Base-by-base conservation (phyloP, 2,113 vertebrate genomes). In the Rana temporaria region DNA sequence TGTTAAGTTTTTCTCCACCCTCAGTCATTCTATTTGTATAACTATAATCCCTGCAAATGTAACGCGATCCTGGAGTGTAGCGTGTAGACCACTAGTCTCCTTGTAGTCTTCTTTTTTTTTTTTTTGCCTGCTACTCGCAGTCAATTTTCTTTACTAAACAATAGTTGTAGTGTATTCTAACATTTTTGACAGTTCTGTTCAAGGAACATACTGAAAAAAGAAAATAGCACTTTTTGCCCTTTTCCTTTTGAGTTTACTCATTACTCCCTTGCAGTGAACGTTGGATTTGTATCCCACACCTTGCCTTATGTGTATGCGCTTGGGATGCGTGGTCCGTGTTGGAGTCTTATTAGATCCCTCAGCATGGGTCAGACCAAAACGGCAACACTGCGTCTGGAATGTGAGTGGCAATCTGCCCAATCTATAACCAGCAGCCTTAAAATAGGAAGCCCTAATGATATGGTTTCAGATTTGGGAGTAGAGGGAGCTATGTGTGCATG, bases 361-460 rank as follows among this genome's bases (percentile, higher is more conserved):
- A 24, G 48, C 42, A 59, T 67, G 80, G 80, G 62, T 82, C 80
- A 82, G 42, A 82, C 80, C 63, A 65, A 82, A 82, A 70, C 66
- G 22, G 70, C 72, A 75, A 74, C 70, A 30, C 52, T 74, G 80
- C 8, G 62, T 66, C 60, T 74, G 62, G 22, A 63, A 57, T 38
- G n/a, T 72, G 78, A 26, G 65, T 42, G 38, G 62, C 9, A 18
- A 17, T 20, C 18, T 18, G 81, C 64, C 76, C 78, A 65, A 11
- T 78, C 72, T 57, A 1, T 67, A 34, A 82, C 67, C 82, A 77
- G 84, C 77, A 26, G 72, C 68, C 86, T 88, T 84, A 87, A 87
- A 85, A 87, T 82, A 88, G 86, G 55, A 82, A 78, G 52, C 57
- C 59, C 15, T 85, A 73, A 73, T 19, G 0, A 79, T 62, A 42